Percentiles rank a stretch among this genome's conserved stretches.
phyloP scores from a whole-genome alignment of 2,113 vertebrate genomes.

The Emberiza fucata region DNA sequence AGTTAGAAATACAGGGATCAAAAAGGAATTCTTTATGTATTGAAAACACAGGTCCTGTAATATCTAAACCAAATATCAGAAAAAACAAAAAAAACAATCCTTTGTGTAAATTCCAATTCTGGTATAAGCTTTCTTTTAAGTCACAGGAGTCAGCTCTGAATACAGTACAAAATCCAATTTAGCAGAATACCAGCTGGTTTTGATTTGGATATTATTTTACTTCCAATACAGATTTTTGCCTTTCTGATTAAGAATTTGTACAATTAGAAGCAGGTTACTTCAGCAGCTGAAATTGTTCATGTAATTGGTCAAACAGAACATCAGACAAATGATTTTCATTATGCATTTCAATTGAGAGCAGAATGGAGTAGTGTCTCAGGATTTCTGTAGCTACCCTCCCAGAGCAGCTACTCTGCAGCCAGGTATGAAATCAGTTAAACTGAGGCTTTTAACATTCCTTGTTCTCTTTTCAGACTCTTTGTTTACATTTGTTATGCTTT shows the following conservation, averaged over 20 bases:
- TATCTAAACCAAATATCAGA: conserved; percentile 9
- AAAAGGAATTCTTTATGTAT: background rate
- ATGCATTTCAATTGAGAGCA: background rate
- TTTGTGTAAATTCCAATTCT: background rate
- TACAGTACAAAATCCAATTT: background rate
- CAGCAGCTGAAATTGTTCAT: background rate
- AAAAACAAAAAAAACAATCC: conserved; percentile 43
- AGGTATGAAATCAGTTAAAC: background rate
- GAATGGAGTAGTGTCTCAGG: background rate
- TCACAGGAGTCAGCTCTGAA: background rate
- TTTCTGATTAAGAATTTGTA: background rate
- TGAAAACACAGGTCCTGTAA: background rate
- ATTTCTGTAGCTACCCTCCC: background rate
- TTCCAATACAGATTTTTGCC: background rate
- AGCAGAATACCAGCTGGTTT: background rate
- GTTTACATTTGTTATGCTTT: background rate
- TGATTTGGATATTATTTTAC: background rate
- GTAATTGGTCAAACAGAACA: background rate
- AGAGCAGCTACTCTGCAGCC: background rate
- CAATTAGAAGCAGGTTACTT: background rate
- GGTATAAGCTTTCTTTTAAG: background rate
- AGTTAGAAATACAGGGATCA: background rate
- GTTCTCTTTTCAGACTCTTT: background rate
- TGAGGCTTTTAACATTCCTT: background rate
- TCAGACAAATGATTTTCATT: background rate